phyloP scores from a whole-genome alignment of 30 jellyfish, hydroid and myxozoan genomes.

The Mastigias papua region DNA sequence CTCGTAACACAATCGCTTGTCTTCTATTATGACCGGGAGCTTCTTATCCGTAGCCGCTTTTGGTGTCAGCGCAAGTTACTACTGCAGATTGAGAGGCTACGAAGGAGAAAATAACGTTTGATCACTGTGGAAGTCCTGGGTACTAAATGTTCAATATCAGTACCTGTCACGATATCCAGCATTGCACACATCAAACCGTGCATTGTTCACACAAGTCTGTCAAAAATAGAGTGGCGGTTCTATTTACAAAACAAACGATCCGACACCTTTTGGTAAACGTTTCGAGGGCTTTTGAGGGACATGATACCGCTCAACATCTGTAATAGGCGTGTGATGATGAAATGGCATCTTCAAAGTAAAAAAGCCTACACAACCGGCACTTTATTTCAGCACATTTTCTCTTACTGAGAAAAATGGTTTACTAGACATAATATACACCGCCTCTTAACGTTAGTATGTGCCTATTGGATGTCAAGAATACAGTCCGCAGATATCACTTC shows the following conservation, averaged over 20 bases:
- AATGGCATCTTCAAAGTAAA: not conserved
- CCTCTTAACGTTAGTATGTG: too few species aligned
- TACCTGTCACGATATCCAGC: not conserved
- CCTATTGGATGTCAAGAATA: too few species aligned
- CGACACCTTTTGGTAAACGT: not conserved
- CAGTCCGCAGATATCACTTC: too few species aligned
- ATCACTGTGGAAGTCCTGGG: conserved; percentile 44
- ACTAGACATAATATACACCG: too few species aligned
- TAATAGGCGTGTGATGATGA: not conserved
- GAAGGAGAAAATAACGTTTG: conserved; percentile 72
- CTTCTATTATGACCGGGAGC: conserved; percentile 14
- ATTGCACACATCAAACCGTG: not conserved
- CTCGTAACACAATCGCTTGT: not conserved
- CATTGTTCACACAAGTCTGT: not conserved
- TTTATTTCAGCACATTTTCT: too few species aligned
- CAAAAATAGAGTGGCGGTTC: not conserved
- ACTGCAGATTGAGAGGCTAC: conserved; percentile 32
- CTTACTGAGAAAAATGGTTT: too few species aligned
- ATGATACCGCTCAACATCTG: not conserved
- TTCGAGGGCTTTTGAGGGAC: not conserved
- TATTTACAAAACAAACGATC: not conserved
- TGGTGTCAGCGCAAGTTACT: too few species aligned
- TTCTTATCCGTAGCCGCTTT: conserved; percentile 37
- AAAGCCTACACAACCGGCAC: too few species aligned
- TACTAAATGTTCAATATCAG: not conserved